These are phyloP conservation scores for Anthoptus insignis DNA, from an alignment of 2,888 invertebrate species.

Conservation along the genomic window DNA sequence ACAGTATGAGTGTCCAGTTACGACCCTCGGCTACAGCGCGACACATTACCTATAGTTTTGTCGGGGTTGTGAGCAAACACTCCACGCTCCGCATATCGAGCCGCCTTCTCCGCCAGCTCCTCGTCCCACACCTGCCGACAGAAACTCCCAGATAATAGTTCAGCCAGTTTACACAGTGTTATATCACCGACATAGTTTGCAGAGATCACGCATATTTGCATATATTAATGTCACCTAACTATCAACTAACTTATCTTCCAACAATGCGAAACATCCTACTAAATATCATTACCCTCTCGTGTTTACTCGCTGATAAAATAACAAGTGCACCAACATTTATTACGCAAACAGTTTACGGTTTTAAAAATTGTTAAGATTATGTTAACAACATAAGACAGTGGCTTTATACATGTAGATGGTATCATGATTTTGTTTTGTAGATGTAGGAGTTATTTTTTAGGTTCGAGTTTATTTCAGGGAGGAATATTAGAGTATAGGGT, in stretches of 20 bases:
- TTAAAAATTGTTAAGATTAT: too few relatives aligned
- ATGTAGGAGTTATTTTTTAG: too few relatives aligned
- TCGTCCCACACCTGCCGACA: conserved; percentile 54
- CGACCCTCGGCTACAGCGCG: too few relatives aligned
- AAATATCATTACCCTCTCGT: not conserved
- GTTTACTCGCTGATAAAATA: too few relatives aligned
- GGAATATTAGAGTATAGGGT: too few relatives aligned
- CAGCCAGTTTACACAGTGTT: conserved; percentile 11
- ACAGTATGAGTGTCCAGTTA: too few relatives aligned
- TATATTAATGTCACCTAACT: conserved; percentile 1
- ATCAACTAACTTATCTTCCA: conserved; percentile 13
- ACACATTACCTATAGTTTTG: conserved; percentile 48
- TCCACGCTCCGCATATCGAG: conserved; percentile 53
- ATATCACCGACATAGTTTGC: conserved; percentile 22
- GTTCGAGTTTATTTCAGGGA: too few relatives aligned
- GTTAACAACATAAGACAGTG: too few relatives aligned
- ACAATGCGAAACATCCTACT: not conserved
- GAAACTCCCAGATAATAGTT: not conserved
- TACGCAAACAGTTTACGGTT: too few relatives aligned
- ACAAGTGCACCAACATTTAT: too few relatives aligned
- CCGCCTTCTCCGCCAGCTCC: conserved; percentile 56
- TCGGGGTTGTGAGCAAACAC: conserved; percentile 54
- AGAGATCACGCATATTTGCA: not conserved
- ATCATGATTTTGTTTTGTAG: too few relatives aligned
- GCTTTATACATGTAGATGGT: too few relatives aligned